These are phyloP conservation scores for Muscicapa adusta DNA, from an alignment of 2,113 vertebrate genomes.

Conservation along the genomic window DNA sequence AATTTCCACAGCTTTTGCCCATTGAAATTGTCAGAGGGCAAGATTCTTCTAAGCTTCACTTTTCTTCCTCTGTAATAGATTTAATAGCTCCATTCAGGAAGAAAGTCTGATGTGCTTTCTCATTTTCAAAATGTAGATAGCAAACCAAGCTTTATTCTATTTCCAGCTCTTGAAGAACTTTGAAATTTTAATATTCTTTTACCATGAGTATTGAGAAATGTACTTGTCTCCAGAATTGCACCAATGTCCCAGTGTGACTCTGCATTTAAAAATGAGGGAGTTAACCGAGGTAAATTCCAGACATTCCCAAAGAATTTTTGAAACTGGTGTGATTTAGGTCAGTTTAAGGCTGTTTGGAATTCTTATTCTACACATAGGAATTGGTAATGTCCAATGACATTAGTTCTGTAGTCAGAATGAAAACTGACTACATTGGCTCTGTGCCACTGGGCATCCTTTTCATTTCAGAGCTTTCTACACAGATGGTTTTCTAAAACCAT, in stretches of 20 bases:
- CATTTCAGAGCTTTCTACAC: background rate
- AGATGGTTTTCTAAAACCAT: background rate
- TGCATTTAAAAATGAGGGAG: background rate
- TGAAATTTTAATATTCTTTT: background rate
- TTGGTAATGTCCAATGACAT: background rate
- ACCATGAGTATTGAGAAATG: background rate
- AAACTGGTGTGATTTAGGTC: background rate
- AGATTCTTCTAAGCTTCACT: constrained; percentile 32
- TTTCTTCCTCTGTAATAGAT: constrained; percentile 6
- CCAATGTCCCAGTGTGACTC: background rate
- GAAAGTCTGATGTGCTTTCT: background rate
- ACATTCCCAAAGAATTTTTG: background rate
- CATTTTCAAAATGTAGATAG: constrained; percentile 4
- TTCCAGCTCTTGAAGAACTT: background rate
- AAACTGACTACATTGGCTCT: background rate
- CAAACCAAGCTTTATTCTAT: background rate
- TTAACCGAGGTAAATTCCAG: constrained; percentile 10
- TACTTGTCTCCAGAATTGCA: background rate
- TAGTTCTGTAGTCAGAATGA: too few relatives aligned
- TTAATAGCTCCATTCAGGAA: constrained; percentile 6
- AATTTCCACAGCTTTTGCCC: constrained; percentile 60
- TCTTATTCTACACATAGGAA: background rate
- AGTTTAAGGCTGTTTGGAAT: background rate
- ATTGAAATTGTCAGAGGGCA: constrained; percentile 33
- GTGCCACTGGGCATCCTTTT: background rate